phyloP scores from a whole-genome alignment of 2,888 invertebrate genomes.

The Odontomyia ornata region DNA sequence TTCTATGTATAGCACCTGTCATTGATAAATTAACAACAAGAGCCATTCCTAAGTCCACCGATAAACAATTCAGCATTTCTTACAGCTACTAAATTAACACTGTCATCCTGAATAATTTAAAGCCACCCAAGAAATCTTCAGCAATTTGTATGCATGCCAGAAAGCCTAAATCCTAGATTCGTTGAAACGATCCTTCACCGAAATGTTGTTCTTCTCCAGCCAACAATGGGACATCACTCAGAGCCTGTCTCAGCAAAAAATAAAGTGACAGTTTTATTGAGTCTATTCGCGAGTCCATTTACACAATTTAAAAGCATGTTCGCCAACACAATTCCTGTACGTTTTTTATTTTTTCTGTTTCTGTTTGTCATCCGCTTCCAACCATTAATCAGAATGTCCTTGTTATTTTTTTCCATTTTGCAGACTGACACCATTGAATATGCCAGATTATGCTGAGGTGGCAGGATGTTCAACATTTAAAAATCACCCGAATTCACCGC shows the following conservation, averaged over 20 bases:
- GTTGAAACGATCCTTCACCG: too few species aligned
- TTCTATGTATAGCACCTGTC: too few species aligned
- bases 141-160: too few species aligned
- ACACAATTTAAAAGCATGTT: neutral
- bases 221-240: neutral
- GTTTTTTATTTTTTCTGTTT: neutral
- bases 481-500: slow-evolving; percentile 56
- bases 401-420: neutral
- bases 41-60: too few species aligned
- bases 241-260: neutral
- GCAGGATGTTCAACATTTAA: slow-evolving; percentile 64
- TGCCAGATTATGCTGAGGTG: slow-evolving; percentile 65
- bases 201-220: too few species aligned
- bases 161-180: too few species aligned
- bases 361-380: too few species aligned
- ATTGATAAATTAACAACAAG: too few species aligned
- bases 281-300: neutral
- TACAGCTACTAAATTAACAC: too few species aligned
- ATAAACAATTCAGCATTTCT: too few species aligned
- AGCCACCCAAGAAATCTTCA: too few species aligned
- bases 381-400: neutral
- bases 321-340: neutral
- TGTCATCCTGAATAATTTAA: too few species aligned
- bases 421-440: slow-evolving; percentile 64
- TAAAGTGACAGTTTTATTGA: slow-evolving; percentile 22